phyloP scores from a whole-genome alignment of 2,113 vertebrate species.

The Ancistrus triradiatus region DNA sequence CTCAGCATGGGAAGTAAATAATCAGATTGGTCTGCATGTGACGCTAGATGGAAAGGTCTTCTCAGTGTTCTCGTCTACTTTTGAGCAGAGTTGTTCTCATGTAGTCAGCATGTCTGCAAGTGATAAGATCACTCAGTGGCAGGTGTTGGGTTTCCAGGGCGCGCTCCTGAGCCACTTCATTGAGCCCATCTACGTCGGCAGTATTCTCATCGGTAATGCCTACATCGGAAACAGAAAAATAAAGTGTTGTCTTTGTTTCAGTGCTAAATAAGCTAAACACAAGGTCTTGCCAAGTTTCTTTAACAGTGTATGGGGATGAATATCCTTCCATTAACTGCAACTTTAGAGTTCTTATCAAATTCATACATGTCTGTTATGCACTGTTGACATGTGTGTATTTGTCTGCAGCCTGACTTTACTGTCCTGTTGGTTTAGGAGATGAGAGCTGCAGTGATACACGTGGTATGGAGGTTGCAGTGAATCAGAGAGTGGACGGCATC shows the following conservation, averaged over 20 bases:
- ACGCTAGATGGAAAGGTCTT: conserved; percentile 84
- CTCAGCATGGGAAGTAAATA: conserved; percentile 77
- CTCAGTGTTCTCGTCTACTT: conserved; percentile 70
- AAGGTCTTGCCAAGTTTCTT: too few relatives aligned
- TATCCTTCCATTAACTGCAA: too few relatives aligned
- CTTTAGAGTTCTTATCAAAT: too few relatives aligned
- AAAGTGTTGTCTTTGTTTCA: too few relatives aligned
- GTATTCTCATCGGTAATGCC: conserved; percentile 81
- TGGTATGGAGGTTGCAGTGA: conserved; percentile 82
- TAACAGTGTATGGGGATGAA: too few relatives aligned
- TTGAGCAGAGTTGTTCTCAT: conserved; percentile 57
- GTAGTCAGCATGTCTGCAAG: conserved; percentile 84
- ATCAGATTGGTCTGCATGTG: conserved; percentile 83
- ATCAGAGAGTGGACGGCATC: conserved; percentile 79
- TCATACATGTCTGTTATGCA: neutral
- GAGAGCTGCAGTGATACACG: conserved; percentile 68
- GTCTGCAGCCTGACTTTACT: neutral
- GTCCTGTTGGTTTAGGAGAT: conserved; percentile 65
- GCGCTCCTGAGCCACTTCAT: conserved; percentile 91
- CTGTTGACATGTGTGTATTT: neutral
- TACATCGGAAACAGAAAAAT: too few relatives aligned
- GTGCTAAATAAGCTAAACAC: too few relatives aligned
- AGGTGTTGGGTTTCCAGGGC: conserved; percentile 90
- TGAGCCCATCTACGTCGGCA: conserved; percentile 84
- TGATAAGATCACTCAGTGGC: conserved; percentile 92